Evolutionary conservation across 2,888 invertebrate genomes (phyloP), one percentile per base, ranked within the genome.

Genomic region (Acrocyrtus sp.): DNA sequence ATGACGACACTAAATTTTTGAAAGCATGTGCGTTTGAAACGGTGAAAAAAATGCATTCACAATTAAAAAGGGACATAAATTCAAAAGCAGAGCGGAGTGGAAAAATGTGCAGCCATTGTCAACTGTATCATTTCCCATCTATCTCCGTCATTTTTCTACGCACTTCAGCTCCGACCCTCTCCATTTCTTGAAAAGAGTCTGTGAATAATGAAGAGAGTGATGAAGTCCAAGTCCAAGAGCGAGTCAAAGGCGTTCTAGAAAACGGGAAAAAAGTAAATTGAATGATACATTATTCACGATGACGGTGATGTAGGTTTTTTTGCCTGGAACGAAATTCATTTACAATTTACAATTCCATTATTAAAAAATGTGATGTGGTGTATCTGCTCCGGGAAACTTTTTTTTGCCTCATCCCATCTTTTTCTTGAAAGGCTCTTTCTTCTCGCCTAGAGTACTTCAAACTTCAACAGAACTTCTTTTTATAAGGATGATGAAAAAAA

Each of bases 221-320:
- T 61, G 39, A 60, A 61, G 54, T 61, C 61, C 54, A 60, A 54
- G 39, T 10, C 17, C 12, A 53, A n/a, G 26, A 47, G 29, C 24
- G 65, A 50, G 66, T 66, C 48, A 56, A 39, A 17, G n/a, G 41
- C 34, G 43, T 24, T 47, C 10, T 41, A 22, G 8, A 43, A 43
- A 27, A 48, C 27, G 34, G 34, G 29, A 53, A 60, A 29, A 43
- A 66, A 29, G 53, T 58, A 51, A n/a, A n/a, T n/a, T 58, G 58
- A 66, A 57, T 41, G 19, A 57, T 53, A 45, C 50, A 67, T 67
- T 67, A 67, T 60, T 58, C 51, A n/a, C n/a, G n/a, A n/a, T n/a
- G n/a, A 67, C 58, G 58, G 58, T 45, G 3, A n/a, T 60, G 43
- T 51, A 34, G 24, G 51, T 53, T 58, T 43, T 60, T n/a, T n/a